Base-by-base conservation (phyloP, 2,797 vertebrate genomes). In the Xenops minutus region DNA sequence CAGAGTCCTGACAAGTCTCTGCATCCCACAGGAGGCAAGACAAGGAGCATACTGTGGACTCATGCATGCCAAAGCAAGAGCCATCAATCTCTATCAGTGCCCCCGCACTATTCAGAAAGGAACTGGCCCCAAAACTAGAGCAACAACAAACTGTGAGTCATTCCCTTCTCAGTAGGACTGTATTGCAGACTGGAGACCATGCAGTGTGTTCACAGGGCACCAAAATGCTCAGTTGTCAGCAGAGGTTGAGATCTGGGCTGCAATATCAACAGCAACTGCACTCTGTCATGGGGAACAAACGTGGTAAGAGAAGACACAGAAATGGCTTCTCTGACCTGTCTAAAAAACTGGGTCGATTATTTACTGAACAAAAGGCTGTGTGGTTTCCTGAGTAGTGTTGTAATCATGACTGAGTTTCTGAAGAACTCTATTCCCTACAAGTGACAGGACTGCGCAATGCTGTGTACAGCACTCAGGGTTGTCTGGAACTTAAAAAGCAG, bases 21-120 rank as follows among this genome's bases (percentile, higher is more conserved):
- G 13, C 32, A 85, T 26, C 54, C 58, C 64, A 7, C 7, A 72
- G 73, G 39, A 68, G 24, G 37, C 32, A 44, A 74, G 44, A 69
- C 52, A 61, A 56, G 19, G 41, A 80, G 17, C 37, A 69, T 10
- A 4, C 19, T 69, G 55, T 17, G 36, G 61, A 49, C 62, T 73
- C 39, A 54, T 0, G 0, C 0, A 5, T 46, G 39, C 8, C 87
- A 46, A 59, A 80, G 27, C 19, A 61, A 74, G 55, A 75, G 14
- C 24, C 49, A 75, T 54, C 83, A 43, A 6, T 19, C 52, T 84
- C 66, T 69, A 56, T 46, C 44, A 46, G 44, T 71, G 24, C 6
- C 34, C 17, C 66, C 52, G 32, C 3, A 0, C 37, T 58, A 10
- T 34, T n/a, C 24, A 81, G 69, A 78, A 78, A 62, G 21, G 14